phyloP scores from a whole-genome alignment of 2,113 vertebrate species.

The Callospermophilus lateralis region DNA sequence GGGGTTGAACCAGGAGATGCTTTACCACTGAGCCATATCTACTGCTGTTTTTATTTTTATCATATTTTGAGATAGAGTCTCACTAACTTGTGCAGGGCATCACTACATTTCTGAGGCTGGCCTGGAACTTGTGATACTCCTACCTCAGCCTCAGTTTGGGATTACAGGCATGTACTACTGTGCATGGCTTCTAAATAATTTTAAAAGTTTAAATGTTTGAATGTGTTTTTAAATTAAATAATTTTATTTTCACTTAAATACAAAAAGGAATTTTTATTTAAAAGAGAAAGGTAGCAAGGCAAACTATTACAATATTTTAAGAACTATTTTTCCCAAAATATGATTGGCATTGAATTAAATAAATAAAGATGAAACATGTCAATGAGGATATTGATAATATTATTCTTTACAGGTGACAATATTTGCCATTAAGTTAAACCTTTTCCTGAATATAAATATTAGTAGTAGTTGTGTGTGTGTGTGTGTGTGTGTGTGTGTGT shows the following conservation, averaged over 20 bases:
- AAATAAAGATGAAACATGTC: not conserved
- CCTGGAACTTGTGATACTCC: too few species aligned
- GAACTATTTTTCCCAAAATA: not conserved
- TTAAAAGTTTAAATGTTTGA: constrained; percentile 16
- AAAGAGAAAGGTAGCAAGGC: not conserved
- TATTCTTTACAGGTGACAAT: not conserved
- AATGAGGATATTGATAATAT: constrained; percentile 6
- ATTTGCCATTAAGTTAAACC: not conserved
- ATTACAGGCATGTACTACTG: too few species aligned
- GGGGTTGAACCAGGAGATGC: too few species aligned
- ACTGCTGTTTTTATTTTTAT: too few species aligned
- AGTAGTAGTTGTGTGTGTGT: not conserved
- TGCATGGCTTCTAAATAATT: not conserved
- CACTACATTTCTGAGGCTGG: too few species aligned
- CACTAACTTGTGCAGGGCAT: too few species aligned
- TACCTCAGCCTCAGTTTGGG: too few species aligned
- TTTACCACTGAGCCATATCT: too few species aligned
- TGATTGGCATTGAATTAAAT: constrained; percentile 17
- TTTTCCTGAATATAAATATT: not conserved
- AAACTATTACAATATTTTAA: not conserved
- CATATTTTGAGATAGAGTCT: too few species aligned
- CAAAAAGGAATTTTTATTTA: not conserved
- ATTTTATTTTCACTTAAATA: constrained; percentile 15
- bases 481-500: not conserved
- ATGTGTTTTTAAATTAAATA: constrained; percentile 2